phyloP scores from a whole-genome alignment of 2,888 invertebrate species.

The Listrodromus nycthemerus region DNA sequence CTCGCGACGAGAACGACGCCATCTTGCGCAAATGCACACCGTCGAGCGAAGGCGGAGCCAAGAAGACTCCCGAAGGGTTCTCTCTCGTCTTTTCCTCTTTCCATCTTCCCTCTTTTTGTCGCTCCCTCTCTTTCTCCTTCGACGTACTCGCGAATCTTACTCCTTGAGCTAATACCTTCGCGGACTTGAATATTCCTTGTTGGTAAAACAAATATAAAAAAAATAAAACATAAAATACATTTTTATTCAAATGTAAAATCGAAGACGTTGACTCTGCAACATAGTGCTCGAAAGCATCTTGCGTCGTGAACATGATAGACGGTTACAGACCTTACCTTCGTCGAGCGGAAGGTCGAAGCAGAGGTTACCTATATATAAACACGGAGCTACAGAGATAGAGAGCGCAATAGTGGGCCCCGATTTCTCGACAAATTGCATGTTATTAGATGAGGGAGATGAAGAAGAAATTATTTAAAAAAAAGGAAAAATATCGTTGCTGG shows the following conservation, averaged over 20 bases:
- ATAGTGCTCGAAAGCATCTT: background rate
- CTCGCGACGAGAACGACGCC: slow-evolving; percentile 78
- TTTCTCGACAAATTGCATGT: slow-evolving; percentile 75
- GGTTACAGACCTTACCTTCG: background rate
- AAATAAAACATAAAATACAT: background rate
- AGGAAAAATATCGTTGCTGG: slow-evolving; percentile 28
- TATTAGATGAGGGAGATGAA: slow-evolving; percentile 69
- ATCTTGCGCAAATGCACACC: slow-evolving; percentile 83
- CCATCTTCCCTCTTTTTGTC: slow-evolving; percentile 42
- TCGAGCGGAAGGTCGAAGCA: slow-evolving; percentile 7
- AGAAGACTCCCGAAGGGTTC: slow-evolving; percentile 72
- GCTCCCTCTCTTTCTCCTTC: slow-evolving; percentile 52
- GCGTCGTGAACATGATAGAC: background rate
- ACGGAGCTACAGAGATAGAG: slow-evolving; percentile 30
- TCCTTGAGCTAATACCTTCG: slow-evolving; percentile 51
- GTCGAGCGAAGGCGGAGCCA: slow-evolving; percentile 84
- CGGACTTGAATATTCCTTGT: background rate
- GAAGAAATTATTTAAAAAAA: slow-evolving; percentile 11
- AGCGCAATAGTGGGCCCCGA: slow-evolving; percentile 27
- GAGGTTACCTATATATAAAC: slow-evolving; percentile 34
- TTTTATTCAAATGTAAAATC: background rate
- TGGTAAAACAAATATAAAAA: background rate
- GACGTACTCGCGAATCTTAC: slow-evolving; percentile 67
- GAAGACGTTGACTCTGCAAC: background rate
- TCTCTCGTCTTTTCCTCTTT: slow-evolving; percentile 64